Percentiles rank a stretch among this genome's conserved stretches.
phyloP scores from a whole-genome alignment of 2,797 vertebrate species.

The Paedocypris micromegethes region DNA sequence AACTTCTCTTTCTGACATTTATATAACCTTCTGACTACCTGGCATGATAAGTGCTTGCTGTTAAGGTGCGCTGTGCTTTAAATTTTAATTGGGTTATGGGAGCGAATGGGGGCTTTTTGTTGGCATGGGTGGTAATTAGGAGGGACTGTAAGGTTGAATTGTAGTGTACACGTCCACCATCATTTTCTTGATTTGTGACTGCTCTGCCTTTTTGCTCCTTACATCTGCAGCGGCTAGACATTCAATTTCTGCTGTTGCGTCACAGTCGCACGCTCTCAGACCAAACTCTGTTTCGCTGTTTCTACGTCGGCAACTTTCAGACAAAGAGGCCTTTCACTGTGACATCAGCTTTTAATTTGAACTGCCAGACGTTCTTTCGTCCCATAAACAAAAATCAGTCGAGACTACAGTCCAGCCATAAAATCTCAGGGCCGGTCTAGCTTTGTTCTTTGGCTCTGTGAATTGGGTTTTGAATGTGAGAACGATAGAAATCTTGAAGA shows the following conservation, averaged over 20 bases:
- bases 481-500: background rate
- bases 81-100: conserved; percentile 2
- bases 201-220: conserved; percentile 32
- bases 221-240: conserved; percentile 46
- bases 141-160: background rate
- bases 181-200: conserved; percentile 38
- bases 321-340: conserved; percentile 49
- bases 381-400: conserved; percentile 39
- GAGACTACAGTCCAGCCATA: conserved; percentile 6
- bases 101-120: conserved; percentile 6
- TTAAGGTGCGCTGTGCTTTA: background rate
- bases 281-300: conserved; percentile 31
- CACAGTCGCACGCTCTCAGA: conserved; percentile 33
- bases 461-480: background rate
- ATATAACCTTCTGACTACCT: background rate
- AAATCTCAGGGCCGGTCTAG: conserved; percentile 20
- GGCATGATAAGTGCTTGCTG: background rate
- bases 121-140: background rate
- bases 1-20: background rate
- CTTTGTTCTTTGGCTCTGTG: conserved; percentile 1
- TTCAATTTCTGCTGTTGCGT: conserved; percentile 38
- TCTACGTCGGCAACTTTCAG: conserved; percentile 39
- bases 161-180: conserved; percentile 23
- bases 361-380: conserved; percentile 40
- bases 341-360: conserved; percentile 32